Conservation (phyloP, 2,888 invertebrate species). For the Chouioia cunea region DNA sequence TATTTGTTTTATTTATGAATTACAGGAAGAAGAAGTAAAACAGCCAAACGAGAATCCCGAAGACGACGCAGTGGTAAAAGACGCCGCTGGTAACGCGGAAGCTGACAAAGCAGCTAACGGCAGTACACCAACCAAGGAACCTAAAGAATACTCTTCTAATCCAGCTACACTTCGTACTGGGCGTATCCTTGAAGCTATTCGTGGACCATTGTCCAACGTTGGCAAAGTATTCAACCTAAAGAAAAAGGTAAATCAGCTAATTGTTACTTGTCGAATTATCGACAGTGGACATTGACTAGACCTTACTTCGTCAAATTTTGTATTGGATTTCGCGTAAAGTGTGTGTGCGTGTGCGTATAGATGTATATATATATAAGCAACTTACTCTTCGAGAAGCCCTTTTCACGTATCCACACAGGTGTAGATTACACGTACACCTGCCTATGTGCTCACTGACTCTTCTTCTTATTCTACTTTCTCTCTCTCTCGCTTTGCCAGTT, state of each 20-base stretch:
- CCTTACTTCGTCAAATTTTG: no score
- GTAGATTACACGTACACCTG: conserved; percentile 41
- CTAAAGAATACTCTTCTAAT: no score
- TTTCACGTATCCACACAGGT: conserved; percentile 44
- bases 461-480: no score
- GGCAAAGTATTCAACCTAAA: conserved; percentile 61
- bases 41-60: conserved; percentile 59
- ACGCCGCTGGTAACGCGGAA: conserved; percentile 51
- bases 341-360: no score
- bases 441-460: conserved; percentile 4
- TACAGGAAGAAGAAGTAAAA: conserved; percentile 61
- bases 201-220: conserved; percentile 74
- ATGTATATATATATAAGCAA: no score
- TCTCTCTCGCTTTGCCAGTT: conserved; percentile 10
- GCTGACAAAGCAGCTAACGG: conserved; percentile 56
- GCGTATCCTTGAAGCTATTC: conserved; percentile 73
- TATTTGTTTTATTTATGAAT: no score
- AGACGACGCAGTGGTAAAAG: conserved; percentile 55
- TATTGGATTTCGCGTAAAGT: no score
- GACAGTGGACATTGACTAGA: no score
- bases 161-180: conserved; percentile 60
- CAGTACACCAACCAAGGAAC: conserved; percentile 58
- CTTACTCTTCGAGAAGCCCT: conserved; percentile 24
- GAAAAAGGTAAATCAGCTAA: conserved; percentile 57
- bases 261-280: no score